Evolutionary conservation across 2,888 invertebrate species (phyloP), one percentile per base, ranked within the genome.

Genomic region (Erpobdella octoculata): DNA sequence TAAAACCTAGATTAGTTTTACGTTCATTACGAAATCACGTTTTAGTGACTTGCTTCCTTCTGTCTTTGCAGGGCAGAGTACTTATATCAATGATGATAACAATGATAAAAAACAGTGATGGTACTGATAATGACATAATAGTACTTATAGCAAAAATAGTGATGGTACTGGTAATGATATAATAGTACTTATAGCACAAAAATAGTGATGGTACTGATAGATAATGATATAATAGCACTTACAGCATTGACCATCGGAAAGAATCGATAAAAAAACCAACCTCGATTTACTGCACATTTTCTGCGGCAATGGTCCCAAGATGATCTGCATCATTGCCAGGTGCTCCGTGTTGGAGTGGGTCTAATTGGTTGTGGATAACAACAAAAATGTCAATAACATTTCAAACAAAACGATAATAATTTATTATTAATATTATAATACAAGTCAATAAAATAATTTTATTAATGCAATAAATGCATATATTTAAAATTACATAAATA

Each of bases 331-430:
- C 97, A 98, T 98, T 78, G 97, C 97, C 82, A 98, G 88, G 86
- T 98, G 98, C 84, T 98, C 98, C 77, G 94, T 89, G 86, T 99
- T 98, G 86, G 98, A 97, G 85, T 98, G 98, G 48, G 98, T 98
- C 88, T 98, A 81, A 33, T 35, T 18, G 35, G 6, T n/a, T 9
- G 25, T n/a, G n/a, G 18, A 35, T n/a, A 65, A 36, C 18, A 21
- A 15, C n/a, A 35, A n/a, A 3, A 61, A 21, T 3, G 15, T 61
- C 2, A 46, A 46, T 41, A 9, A 41, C 18, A 12, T 41, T 41
- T 41, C 9, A 12, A 12, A 12, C 41, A 41, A 41, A 18, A 12
- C 41, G 41, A 41, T 41, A 41, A 41, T 41, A 41, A 41, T 12
- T 41, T 41, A 41, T 12, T 18, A 41, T 12, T 41, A 12, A 41